Evolutionary conservation across 2,797 vertebrate species (phyloP).

Genomic region (Manis pentadactyla): DNA sequence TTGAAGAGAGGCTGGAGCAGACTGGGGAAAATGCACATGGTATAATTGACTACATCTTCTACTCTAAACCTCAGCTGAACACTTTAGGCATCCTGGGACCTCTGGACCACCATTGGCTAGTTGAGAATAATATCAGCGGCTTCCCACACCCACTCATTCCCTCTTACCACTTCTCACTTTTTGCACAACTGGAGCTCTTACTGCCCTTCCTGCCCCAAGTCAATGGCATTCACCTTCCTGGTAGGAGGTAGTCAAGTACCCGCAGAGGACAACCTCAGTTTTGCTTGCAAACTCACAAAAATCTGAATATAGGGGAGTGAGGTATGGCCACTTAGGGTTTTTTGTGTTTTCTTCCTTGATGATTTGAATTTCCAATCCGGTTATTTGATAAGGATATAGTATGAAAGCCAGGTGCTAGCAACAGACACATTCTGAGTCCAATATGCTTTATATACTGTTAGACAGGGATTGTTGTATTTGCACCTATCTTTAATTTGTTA

Average conservation of each 20-base stretch:
- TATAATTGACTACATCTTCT: constrained; percentile 99
- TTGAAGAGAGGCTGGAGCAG: neutral
- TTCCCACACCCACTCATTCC: constrained; percentile 98
- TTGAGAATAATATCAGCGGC: constrained; percentile 98
- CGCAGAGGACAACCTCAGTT: constrained; percentile 88
- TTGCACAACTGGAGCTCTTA: constrained; percentile 98
- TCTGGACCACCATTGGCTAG: constrained; percentile 97
- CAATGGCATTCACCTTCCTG: constrained; percentile 96
- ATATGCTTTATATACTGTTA: constrained; percentile 88
- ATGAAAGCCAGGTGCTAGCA: constrained; percentile 91
- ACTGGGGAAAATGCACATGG: constrained; percentile 67
- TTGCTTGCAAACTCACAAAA: constrained; percentile 90
- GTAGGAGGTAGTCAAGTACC: constrained; percentile 96
- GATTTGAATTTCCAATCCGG: constrained; percentile 89
- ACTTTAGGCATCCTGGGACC: constrained; percentile 97
- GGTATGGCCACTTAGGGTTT: constrained; percentile 95
- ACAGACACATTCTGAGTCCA: constrained; percentile 90
- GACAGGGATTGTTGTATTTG: constrained; percentile 87
- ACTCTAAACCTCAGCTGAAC: constrained; percentile 98
- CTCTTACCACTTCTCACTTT: constrained; percentile 99
- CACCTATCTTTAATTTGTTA: constrained; percentile 88
- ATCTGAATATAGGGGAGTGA: constrained; percentile 94
- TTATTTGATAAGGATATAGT: constrained; percentile 90
- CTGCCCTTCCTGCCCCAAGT: constrained; percentile 95
- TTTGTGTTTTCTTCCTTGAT: constrained; percentile 90